Base-by-base conservation (phyloP, 2,888 invertebrate genomes). In the Ceramica pisi region DNA sequence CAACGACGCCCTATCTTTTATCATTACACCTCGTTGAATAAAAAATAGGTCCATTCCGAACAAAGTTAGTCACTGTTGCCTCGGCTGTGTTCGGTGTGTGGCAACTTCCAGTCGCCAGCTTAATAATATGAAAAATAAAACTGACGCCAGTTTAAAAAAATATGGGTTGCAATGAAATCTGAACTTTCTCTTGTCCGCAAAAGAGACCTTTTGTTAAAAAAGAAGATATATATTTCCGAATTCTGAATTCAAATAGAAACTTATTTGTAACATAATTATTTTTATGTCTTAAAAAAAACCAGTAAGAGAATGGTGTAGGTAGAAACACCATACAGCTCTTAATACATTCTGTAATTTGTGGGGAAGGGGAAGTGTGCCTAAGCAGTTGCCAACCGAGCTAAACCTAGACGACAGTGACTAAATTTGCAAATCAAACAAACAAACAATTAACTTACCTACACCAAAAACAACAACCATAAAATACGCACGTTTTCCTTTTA, bases 391-490 rank as follows among this genome's bases (percentile, higher is more conserved):
- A 53, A 51, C 12, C 6, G 8, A 19, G 31, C 5, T 12, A 19
- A 38, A n/a, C 7, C 9, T 12, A 31, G 64, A 67, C 64, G 76
- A 61, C 75, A 67, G 57, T 76, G 79, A 84, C 67, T 79, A 76
- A 44, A 19, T 65, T 73, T 61, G 63, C 41, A 21, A 72, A 80
- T 57, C 62, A 80, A 80, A 82, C 57, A 72, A 83, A 80, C 78
- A 78, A 63, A 57, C 12, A 63, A 35, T 55, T 21, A 44, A 23
- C 35, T 73, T 76, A 78, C 73, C 73, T 81, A 88, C 71, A 87
- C 80, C 80, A 82, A 79, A 85, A 81, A 80, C 67, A 83, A 83
- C 80, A 80, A 78, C 66, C 75, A 75, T 78, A 71, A 55, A 57
- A 75, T 71, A 78, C 48, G 57, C 65, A 77, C 61, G 35, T 62